Base-by-base conservation (phyloP, 2,797 vertebrate species). In the Sebastes steindachneri region DNA sequence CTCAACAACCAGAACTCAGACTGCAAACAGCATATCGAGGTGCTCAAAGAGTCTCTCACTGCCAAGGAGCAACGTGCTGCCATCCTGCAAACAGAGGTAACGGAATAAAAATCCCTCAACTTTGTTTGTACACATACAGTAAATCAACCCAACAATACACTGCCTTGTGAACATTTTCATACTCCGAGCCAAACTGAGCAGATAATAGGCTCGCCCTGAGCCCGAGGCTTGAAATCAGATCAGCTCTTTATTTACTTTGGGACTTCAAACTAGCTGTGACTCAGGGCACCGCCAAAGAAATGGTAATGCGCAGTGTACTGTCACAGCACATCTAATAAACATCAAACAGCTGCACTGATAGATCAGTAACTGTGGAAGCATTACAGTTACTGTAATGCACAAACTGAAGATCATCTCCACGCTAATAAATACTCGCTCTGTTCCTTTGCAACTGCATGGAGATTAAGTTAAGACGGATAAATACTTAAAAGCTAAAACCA, bases 51-150 rank as follows among this genome's bases (percentile, higher is more conserved):
- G 96, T 99, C 99, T 33, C 98, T 99, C 95, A 99, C 98, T 96
- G 99, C 99, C 97, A 99, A 99, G 96, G 99, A 99, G 97, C 99
- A 99, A 96, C 97, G 99, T 83, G 97, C 99, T 92, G 98, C 98
- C 96, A 99, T 99, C 90, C 97, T 99, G 87, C 99, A 99, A 95
- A 99, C 99, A 29, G 99, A 99, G 99, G 99, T 99, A 88, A 90
- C 23, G 9, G 69, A 70, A 83, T 82, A 64, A 45, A 4, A 53
- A 45, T 3, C 4, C 3, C 11, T 51, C 11, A 10, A 53, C 33
- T 23, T 62, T 72, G 68, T 83, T 72, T 74, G 41, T 37, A 48
- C 51, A 60, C 33, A n/a, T 35, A n/a, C 63, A 67, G 37, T 77
- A 77, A 82, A 82, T 73, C 71, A 85, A 7, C 57, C 51, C 45